Percentiles rank a stretch among this genome's conserved stretches.
These are phyloP conservation scores for Drosophila dives DNA, from an alignment of 2,888 invertebrate species.

Conservation along the genomic window DNA sequence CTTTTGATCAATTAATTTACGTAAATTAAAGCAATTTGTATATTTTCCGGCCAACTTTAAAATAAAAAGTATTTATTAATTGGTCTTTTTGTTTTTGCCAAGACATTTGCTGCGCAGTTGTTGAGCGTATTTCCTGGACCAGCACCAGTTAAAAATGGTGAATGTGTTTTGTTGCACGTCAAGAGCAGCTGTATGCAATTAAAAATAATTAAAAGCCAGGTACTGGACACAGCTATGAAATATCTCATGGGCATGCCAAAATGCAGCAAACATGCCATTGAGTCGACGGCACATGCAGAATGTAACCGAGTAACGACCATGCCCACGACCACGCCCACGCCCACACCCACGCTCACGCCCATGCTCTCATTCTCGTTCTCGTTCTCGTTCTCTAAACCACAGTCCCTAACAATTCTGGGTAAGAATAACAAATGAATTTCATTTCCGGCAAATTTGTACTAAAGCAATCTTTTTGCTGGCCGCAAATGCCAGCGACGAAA, in stretches of 20 bases:
- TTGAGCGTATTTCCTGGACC: conserved; percentile 33
- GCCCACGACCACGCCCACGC: conserved; percentile 1
- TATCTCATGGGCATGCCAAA: conserved; percentile 42
- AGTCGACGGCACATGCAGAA: conserved; percentile 38
- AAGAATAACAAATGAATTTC: conserved; percentile 75
- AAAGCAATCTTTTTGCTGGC: conserved; percentile 60
- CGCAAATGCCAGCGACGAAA: conserved; percentile 66
- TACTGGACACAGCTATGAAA: conserved; percentile 47
- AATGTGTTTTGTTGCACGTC: conserved; percentile 53
- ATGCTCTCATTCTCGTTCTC: neutral
- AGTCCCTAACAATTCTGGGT: conserved; percentile 43
- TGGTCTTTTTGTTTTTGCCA: conserved; percentile 42
- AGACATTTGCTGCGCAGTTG: conserved; percentile 15
- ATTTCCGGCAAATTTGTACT: conserved; percentile 73
- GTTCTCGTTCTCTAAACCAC: conserved; percentile 6
- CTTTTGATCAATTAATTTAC: neutral
- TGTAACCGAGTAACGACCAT: conserved; percentile 33
- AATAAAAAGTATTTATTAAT: conserved; percentile 56
- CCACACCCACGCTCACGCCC: conserved; percentile 1
- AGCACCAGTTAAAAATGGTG: conserved; percentile 33
- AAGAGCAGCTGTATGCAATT: conserved; percentile 65
- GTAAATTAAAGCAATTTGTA: neutral
- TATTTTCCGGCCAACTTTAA: conserved; percentile 4
- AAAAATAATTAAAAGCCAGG: conserved; percentile 73
- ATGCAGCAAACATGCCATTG: conserved; percentile 32